Base-by-base conservation (phyloP, 2,113 vertebrate genomes). In the Notothenia coriiceps region DNA sequence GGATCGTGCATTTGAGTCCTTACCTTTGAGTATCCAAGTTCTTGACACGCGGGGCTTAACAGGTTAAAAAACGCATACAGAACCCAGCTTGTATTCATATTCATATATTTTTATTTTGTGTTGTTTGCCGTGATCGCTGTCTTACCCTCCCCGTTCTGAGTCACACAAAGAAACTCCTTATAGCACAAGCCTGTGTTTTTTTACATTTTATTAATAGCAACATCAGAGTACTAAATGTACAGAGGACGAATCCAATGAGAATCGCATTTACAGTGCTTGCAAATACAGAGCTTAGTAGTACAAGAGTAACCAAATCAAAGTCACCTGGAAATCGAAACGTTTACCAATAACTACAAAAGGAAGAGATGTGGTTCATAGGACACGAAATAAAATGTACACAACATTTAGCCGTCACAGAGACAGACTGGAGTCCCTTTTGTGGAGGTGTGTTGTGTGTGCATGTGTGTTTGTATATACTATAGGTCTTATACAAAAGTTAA, bases 191-290 rank as follows among this genome's bases (percentile, higher is more conserved):
- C 80, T 57, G 25, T 90, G 85, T 92, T 88, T 89, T 94, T 94
- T 95, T 94, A 95, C 94, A 92, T 94, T 95, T 95, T 95, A 95
- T 97, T 97, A 96, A 96, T 96, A 97, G 95, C 96, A 97, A 97
- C 95, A 96, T 96, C 95, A 96, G 95, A 96, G 95, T 97, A 96
- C 93, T 97, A 96, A 97, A 96, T 96, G 96, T 95, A 97, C 95
- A 97, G 92, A 96, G 94, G 94, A 95, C 95, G 93, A 90, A 79
- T 95, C 91, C 92, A 93, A 95, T 95, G 85, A 94, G 94, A 94
- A 94, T 93, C 94, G 95, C 95, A 96, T 96, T 96, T 96, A 97
- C 96, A 97, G 94, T 95, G 95, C 94, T 96, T 94, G 95, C 95
- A 96, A 96, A 96, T 93, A 97, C 96, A 96, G 92, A 95, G 95